phyloP scores from a whole-genome alignment of 2,888 invertebrate species.

The Venustoraphidia nigricollis region DNA sequence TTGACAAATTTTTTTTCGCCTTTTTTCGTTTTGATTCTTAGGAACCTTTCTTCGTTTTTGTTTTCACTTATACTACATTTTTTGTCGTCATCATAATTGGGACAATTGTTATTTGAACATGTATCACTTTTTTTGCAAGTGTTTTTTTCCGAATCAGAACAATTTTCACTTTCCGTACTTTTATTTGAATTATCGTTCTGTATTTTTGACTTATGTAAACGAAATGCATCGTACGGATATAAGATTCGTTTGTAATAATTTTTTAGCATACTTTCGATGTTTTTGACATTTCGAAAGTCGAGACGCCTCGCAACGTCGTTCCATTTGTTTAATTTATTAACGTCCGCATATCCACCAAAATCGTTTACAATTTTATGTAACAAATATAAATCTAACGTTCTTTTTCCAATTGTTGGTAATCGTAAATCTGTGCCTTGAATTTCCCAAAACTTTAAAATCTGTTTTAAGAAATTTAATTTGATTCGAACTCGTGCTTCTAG shows the following conservation, averaged over 20 bases:
- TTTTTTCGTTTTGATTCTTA: too few species aligned
- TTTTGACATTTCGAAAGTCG: constrained; percentile 42
- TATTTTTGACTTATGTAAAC: constrained; percentile 26
- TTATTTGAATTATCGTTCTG: constrained; percentile 14
- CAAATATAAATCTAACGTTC: constrained; percentile 50
- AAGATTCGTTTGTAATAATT: constrained; percentile 53
- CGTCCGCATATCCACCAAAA: constrained; percentile 41
- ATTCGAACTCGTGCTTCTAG: constrained; percentile 54
- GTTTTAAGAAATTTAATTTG: constrained; percentile 56
- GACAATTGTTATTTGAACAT: too few species aligned
- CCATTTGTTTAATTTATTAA: constrained; percentile 50
- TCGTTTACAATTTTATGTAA: constrained; percentile 44
- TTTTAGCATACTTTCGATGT: constrained; percentile 39
- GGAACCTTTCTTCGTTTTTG: too few species aligned
- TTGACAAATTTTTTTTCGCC: too few species aligned
- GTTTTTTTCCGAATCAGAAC: background rate
- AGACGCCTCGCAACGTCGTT: constrained; percentile 42
- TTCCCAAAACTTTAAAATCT: constrained; percentile 60
- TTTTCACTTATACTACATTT: too few species aligned
- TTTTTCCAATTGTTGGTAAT: constrained; percentile 55
- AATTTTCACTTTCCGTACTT: background rate
- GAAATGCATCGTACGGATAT: constrained; percentile 46
- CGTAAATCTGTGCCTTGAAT: constrained; percentile 47
- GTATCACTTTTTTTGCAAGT: too few species aligned
- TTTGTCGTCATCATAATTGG: too few species aligned